Evolutionary conservation across 2,888 invertebrate genomes (phyloP).

Genomic region (Campopleginae sp.): DNA sequence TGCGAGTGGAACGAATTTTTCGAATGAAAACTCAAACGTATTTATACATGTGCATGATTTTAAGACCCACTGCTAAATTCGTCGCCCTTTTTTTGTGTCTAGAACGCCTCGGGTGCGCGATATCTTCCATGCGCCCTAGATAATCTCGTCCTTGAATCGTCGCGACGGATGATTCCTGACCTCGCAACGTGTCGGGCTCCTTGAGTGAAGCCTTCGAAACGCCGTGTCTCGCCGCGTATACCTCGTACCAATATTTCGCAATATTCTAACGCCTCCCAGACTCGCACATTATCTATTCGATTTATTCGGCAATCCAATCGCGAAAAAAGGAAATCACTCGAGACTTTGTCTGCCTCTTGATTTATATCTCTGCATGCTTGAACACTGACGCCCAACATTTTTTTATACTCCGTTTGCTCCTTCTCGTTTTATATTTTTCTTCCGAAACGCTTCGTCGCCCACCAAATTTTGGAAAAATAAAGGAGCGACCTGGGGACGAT

Average conservation of each 20-base stretch:
- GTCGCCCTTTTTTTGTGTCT: conserved; percentile 22
- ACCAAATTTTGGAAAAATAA: not conserved
- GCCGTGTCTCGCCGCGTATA: conserved; percentile 28
- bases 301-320: conserved; percentile 1
- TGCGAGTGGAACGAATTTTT: conserved; percentile 45
- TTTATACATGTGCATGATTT: conserved; percentile 2
- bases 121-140: conserved; percentile 34
- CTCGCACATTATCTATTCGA: conserved; percentile 10
- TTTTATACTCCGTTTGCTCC: not conserved
- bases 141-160: conserved; percentile 59
- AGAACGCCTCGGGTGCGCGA: conserved; percentile 38
- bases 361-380: not conserved
- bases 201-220: conserved; percentile 25
- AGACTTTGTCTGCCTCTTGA: not conserved
- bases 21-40: conserved; percentile 21
- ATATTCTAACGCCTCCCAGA: conserved; percentile 15
- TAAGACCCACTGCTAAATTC: conserved; percentile 1
- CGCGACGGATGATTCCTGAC: conserved; percentile 43
- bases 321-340: not conserved
- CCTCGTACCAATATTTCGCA: conserved; percentile 43
- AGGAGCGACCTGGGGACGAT: conserved; percentile 17
- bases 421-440: not conserved
- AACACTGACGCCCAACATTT: not conserved
- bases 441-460: not conserved
- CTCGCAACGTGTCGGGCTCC: conserved; percentile 44